phyloP scores from a whole-genome alignment of 2,797 vertebrate species.

The Pantherophis vulpinus region DNA sequence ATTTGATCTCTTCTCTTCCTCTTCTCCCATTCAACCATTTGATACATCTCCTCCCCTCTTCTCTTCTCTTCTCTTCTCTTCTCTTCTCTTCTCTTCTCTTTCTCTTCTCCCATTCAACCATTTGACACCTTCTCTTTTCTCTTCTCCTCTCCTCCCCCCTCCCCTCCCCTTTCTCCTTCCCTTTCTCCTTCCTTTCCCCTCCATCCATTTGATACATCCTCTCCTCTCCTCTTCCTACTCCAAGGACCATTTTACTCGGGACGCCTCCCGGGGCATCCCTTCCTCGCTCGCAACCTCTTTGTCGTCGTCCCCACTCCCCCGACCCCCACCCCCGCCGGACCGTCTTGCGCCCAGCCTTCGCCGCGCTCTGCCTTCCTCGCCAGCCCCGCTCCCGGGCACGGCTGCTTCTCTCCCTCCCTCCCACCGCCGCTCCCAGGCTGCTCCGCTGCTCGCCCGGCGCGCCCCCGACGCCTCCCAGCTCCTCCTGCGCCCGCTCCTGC shows the following conservation, averaged over 20 bases:
- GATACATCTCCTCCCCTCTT: no score
- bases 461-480: background rate
- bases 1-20: no score
- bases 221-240: no score
- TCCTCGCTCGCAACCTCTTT: accelerated
- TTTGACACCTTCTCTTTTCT: background rate
- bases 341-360: background rate
- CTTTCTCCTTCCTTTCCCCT: no score
- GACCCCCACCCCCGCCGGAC: no score
- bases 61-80: no score
- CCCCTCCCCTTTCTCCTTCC: no score
- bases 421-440: background rate
- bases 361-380: background rate
- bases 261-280: accelerated
- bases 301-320: background rate
- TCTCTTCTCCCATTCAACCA: background rate
- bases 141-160: background rate
- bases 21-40: background rate
- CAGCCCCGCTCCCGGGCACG: background rate
- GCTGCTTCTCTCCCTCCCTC: background rate
- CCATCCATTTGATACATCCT: no score
- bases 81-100: no score
- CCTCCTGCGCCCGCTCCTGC: slow-evolving; percentile 14
- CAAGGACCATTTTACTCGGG: background rate
- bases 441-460: background rate